phyloP scores from a whole-genome alignment of 2,888 invertebrate genomes.

The Taenaris catops region DNA sequence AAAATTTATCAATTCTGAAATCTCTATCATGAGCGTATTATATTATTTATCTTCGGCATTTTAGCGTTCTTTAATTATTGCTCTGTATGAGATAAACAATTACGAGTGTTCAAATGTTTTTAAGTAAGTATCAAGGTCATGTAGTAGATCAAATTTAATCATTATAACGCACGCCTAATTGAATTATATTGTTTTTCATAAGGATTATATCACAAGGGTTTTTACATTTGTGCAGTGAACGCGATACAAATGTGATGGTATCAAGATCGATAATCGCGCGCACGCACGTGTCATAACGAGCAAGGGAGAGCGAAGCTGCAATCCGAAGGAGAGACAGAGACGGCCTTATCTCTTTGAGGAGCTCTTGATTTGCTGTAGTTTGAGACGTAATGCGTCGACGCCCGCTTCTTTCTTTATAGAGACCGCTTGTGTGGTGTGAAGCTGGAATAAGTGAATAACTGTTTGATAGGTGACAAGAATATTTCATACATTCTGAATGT shows the following conservation, averaged over 20 bases:
- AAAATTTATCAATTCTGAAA: no score
- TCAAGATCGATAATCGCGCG: conserved; percentile 10
- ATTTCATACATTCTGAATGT: no score
- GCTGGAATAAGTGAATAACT: no score
- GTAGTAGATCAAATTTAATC: neutral
- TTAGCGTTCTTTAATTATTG: no score
- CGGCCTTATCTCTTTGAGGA: conserved; percentile 69
- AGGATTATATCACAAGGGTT: conserved; percentile 21
- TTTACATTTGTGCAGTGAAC: conserved; percentile 7
- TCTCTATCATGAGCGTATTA: no score
- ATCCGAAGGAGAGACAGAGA: conserved; percentile 4
- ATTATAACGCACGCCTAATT: conserved; percentile 4
- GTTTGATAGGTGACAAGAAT: no score
- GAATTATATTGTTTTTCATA: conserved; percentile 3
- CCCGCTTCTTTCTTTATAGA: conserved; percentile 68
- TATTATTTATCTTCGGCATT: no score
- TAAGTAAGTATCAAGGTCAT: neutral
- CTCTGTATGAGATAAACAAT: no score
- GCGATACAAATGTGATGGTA: conserved; percentile 5
- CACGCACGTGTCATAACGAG: conserved; percentile 16
- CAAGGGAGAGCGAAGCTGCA: conserved; percentile 16
- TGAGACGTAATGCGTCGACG: conserved; percentile 68
- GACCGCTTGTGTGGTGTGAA: conserved; percentile 55
- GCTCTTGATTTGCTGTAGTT: conserved; percentile 74
- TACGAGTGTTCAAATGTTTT: no score